Conservation (phyloP, 1,140 invertebrate species). For the Marisa cornuarietis region DNA sequence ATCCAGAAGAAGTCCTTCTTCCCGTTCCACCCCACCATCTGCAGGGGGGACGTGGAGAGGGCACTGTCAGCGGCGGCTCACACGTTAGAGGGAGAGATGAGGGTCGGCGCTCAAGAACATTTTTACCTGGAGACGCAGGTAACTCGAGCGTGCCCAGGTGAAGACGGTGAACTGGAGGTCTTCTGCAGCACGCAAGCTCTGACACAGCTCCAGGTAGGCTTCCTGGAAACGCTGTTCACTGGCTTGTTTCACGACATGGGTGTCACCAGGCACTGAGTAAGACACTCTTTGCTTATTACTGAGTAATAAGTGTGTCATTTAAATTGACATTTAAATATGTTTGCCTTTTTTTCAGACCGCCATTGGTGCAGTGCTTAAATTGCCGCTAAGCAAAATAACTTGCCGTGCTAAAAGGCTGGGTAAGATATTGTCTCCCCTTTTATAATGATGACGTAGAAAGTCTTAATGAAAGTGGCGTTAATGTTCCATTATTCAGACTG, state of each 20-base stretch:
- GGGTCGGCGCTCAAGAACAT: conserved; percentile 92
- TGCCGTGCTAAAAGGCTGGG: conserved; percentile 84
- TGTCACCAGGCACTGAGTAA: no score
- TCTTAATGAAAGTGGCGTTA: no score
- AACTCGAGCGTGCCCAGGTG: conserved; percentile 78
- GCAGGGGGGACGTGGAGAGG: conserved; percentile 75
- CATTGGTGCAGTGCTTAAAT: conserved; percentile 71
- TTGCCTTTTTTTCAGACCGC: background rate
- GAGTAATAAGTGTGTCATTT: no score
- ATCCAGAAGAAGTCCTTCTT: conserved; percentile 38
- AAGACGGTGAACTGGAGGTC: conserved; percentile 86
- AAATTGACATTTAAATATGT: no score
- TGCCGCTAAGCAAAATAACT: conserved; percentile 80
- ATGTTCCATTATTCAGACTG: no score
- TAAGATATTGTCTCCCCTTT: conserved; percentile 17
- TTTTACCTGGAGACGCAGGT: conserved; percentile 92
- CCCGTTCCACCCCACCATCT: conserved; percentile 21
- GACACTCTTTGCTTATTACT: no score
- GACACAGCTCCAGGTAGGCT: conserved; percentile 73
- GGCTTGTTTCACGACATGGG: no score
- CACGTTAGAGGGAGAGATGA: conserved; percentile 71
- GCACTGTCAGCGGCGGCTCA: conserved; percentile 74
- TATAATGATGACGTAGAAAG: no score
- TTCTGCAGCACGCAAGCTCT: conserved; percentile 86
- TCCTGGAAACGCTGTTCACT: no score